phyloP scores from a whole-genome alignment of 2,113 vertebrate species.

The Suncus etruscus region DNA sequence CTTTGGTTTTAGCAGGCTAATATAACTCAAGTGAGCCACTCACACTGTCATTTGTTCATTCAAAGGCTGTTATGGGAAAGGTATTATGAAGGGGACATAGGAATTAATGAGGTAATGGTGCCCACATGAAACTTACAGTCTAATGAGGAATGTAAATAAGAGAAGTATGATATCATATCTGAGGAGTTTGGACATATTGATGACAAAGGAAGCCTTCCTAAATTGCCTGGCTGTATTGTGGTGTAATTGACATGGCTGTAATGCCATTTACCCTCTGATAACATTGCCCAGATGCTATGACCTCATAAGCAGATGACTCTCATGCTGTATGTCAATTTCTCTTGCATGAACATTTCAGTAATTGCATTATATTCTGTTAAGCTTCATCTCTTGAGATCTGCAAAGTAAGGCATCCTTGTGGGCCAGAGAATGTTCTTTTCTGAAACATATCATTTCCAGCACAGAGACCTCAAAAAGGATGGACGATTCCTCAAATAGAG shows the following conservation, averaged over 20 bases:
- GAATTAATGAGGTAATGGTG: neutral
- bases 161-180: neutral
- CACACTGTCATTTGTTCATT: constrained; percentile 24
- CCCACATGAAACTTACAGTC: constrained; percentile 22
- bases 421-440: constrained; percentile 15
- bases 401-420: neutral
- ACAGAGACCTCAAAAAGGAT: neutral
- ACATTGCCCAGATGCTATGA: constrained; percentile 57
- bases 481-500: neutral
- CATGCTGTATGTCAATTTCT: constrained; percentile 35
- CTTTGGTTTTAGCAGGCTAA: constrained; percentile 14
- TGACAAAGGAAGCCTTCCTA: constrained; percentile 28
- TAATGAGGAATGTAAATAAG: neutral
- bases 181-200: neutral
- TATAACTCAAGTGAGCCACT: constrained; percentile 1
- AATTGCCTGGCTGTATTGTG: neutral
- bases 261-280: constrained; percentile 44
- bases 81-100: neutral
- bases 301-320: constrained; percentile 55
- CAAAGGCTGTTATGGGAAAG: neutral
- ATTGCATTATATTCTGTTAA: constrained; percentile 50
- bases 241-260: neutral
- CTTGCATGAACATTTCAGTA: constrained; percentile 47
- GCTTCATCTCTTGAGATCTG: neutral
- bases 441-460: constrained; percentile 44